A percentile compares a stretch with the other conserved stretches of the same genome.
Conservation (phyloP, 2,888 invertebrate species). For the Eretmocerus hayati region DNA sequence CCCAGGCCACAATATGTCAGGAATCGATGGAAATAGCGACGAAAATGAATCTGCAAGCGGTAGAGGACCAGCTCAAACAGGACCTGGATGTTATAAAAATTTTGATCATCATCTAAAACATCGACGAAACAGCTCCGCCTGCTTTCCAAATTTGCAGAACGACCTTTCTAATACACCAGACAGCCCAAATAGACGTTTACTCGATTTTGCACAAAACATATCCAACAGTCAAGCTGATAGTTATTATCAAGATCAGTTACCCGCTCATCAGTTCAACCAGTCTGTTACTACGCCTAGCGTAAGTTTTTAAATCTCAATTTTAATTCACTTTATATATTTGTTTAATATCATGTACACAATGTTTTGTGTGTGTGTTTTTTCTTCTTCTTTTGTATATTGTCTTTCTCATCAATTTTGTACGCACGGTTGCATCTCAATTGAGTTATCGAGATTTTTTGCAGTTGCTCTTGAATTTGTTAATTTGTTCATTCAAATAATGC, state of each 20-base stretch:
- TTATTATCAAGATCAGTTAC: slow-evolving; percentile 41
- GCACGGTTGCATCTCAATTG: too few relatives aligned
- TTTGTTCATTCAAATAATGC: too few relatives aligned
- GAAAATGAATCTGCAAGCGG: slow-evolving; percentile 58
- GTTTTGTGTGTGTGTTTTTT: background rate
- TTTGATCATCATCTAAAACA: slow-evolving; percentile 58
- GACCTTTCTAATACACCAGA: slow-evolving; percentile 43
- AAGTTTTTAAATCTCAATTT: slow-evolving; percentile 28
- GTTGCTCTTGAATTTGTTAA: too few relatives aligned
- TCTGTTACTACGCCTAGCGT: slow-evolving; percentile 43
- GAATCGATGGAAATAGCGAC: slow-evolving; percentile 79
- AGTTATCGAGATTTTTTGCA: too few relatives aligned
- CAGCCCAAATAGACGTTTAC: slow-evolving; percentile 42
- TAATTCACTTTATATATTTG: background rate
- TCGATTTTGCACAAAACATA: slow-evolving; percentile 44
- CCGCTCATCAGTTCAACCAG: slow-evolving; percentile 40
- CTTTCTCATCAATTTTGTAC: too few relatives aligned
- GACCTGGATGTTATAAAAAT: slow-evolving; percentile 70
- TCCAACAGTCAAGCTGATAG: slow-evolving; percentile 41
- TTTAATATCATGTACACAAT: too few relatives aligned
- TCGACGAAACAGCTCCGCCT: slow-evolving; percentile 51
- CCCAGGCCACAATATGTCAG: slow-evolving; percentile 85
- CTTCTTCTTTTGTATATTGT: too few relatives aligned
- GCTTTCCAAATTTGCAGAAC: slow-evolving; percentile 41
- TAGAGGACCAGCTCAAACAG: slow-evolving; percentile 65